Conservation (phyloP, 2,797 vertebrate species). For the Harpagifer antarcticus region DNA sequence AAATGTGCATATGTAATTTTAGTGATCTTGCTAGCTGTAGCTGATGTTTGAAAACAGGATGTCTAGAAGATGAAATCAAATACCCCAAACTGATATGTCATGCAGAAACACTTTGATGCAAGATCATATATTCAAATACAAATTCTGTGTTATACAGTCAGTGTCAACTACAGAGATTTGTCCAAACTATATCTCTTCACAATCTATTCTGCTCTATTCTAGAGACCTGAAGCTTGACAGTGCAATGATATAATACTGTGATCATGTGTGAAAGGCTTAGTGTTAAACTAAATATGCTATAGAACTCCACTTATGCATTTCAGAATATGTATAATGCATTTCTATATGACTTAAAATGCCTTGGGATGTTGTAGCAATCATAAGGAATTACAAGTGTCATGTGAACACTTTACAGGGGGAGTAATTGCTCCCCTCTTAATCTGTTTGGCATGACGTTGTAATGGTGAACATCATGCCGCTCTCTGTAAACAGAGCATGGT, state of each 20-base stretch:
- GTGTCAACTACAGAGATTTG: not conserved
- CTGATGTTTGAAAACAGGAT: constrained; percentile 49
- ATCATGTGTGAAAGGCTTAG: not conserved
- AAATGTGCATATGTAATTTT: constrained; percentile 57
- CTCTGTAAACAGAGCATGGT: constrained; percentile 1
- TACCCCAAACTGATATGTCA: not conserved
- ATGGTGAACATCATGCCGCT: constrained; percentile 4
- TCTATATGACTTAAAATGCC: constrained; percentile 3
- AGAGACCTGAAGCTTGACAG: not conserved
- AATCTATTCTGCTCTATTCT: not conserved
- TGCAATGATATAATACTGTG: not conserved
- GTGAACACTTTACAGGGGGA: constrained; percentile 16
- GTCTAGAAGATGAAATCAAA: constrained; percentile 38
- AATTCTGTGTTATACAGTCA: constrained; percentile 3
- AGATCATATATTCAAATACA: constrained; percentile 8
- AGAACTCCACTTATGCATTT: not conserved
- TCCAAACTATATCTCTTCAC: not conserved
- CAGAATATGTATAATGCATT: constrained; percentile 2
- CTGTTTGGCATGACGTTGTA: constrained; percentile 6
- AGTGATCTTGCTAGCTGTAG: constrained; percentile 8
- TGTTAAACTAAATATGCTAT: not conserved
- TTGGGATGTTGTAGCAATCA: not conserved
- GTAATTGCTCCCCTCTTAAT: constrained; percentile 2
- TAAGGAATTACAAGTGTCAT: not conserved
- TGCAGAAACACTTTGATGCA: constrained; percentile 19